Percentiles rank a stretch among this genome's conserved stretches.
Conservation (phyloP, 1,140 invertebrate species). For the Drosophila neocordata region DNA sequence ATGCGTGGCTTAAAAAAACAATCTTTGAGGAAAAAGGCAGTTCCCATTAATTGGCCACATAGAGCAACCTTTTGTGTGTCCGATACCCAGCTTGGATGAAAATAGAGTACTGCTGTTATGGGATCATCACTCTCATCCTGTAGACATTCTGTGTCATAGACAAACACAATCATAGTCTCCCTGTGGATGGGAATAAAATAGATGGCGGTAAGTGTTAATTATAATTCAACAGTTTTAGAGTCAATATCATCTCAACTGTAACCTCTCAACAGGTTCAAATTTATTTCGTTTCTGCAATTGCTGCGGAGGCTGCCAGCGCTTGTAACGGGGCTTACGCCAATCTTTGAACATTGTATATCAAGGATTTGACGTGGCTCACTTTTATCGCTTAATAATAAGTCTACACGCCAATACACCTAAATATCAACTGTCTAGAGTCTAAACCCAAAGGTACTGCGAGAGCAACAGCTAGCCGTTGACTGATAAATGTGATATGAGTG, state of each 20-base stretch:
- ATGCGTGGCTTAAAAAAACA: conserved; percentile 89
- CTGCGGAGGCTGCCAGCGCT: conserved; percentile 54
- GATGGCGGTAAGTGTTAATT: neutral
- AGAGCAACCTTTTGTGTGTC: conserved; percentile 90
- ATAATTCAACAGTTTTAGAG: conserved; percentile 16
- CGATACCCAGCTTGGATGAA: conserved; percentile 93
- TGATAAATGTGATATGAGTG: conserved; percentile 68
- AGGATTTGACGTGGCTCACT: conserved; percentile 27
- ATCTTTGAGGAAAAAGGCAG: conserved; percentile 89
- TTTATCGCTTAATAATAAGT: conserved; percentile 62
- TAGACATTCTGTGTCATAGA: conserved; percentile 91
- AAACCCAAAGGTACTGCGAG: conserved; percentile 14
- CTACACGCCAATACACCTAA: conserved; percentile 64
- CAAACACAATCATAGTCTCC: conserved; percentile 94
- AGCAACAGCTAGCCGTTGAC: conserved; percentile 31
- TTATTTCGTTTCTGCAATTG: conserved; percentile 29
- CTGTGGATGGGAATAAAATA: conserved; percentile 77
- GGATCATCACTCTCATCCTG: conserved; percentile 92
- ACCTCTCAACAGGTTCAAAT: conserved; percentile 43
- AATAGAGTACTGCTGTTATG: conserved; percentile 93
- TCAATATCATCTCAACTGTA: neutral
- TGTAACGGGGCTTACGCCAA: conserved; percentile 52
- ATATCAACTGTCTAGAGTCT: conserved; percentile 55
- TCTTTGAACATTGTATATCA: conserved; percentile 51
- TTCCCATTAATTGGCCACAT: conserved; percentile 92